Evolutionary conservation across 2,797 vertebrate species (phyloP).

Genomic region (Alauda arvensis): DNA sequence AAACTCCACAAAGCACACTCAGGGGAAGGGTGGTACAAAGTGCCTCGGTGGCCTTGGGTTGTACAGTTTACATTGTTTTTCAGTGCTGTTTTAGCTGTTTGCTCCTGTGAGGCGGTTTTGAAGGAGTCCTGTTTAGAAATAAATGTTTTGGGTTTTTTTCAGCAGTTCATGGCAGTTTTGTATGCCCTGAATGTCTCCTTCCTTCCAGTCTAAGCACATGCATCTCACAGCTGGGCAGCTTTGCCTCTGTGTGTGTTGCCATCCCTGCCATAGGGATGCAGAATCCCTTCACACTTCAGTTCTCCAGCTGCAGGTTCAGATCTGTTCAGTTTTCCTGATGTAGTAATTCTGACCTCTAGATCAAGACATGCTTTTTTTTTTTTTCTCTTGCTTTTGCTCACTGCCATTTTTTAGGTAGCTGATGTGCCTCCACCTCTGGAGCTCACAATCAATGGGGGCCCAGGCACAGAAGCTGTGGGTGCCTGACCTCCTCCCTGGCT

Average conservation of each 20-base stretch:
- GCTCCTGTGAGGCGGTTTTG: neutral
- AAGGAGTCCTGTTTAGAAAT: neutral
- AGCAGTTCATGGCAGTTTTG: neutral
- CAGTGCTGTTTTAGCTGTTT: neutral
- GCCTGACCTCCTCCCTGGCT: neutral
- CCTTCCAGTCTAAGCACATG: neutral
- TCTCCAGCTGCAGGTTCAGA: neutral
- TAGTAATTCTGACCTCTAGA: neutral
- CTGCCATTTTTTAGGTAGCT: neutral
- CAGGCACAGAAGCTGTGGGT: neutral
- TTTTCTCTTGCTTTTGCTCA: neutral
- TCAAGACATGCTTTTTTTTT: neutral
- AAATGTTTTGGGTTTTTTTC: neutral
- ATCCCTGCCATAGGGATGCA: neutral
- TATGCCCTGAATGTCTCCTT: neutral
- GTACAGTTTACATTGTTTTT: neutral
- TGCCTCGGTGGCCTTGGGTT: neutral
- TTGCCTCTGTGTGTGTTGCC: neutral
- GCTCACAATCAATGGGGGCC: rapidly evolving
- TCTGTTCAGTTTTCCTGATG: neutral
- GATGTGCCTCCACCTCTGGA: neutral
- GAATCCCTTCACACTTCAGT: neutral
- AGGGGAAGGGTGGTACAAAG: neutral
- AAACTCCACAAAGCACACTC: neutral
- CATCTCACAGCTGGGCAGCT: neutral